Evolutionary conservation across 2,888 invertebrate genomes (phyloP).

Genomic region (Lottia gigantea): DNA sequence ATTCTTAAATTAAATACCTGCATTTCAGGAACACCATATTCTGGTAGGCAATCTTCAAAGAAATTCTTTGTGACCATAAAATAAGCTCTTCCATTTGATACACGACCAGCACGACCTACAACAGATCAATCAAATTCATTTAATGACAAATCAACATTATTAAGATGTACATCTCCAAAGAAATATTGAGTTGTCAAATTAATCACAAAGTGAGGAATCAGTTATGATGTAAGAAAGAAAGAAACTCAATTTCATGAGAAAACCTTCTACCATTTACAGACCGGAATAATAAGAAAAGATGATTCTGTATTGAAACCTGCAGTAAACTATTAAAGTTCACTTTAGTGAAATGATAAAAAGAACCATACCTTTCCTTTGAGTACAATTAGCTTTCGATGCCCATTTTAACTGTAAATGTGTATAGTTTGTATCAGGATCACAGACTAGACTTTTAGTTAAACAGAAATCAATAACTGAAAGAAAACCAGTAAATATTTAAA

Average conservation of each 20-base stretch:
- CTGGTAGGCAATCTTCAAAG: conserved; percentile 55
- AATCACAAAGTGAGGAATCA: too few species aligned
- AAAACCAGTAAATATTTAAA: conserved; percentile 11
- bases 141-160: too few species aligned
- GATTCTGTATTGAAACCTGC: too few species aligned
- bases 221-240: too few species aligned
- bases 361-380: conserved; percentile 76
- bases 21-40: conserved; percentile 69
- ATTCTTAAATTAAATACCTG: conserved; percentile 47
- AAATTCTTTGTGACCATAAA: conserved; percentile 70
- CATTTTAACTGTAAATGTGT: conserved; percentile 82
- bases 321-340: too few species aligned
- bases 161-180: too few species aligned
- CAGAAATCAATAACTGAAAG: conserved; percentile 89
- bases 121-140: background rate
- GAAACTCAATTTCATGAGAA: too few species aligned
- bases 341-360: too few species aligned
- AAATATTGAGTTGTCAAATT: too few species aligned
- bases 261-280: too few species aligned
- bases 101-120: conserved; percentile 89
- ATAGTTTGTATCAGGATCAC: conserved; percentile 83
- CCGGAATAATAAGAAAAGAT: too few species aligned
- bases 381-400: conserved; percentile 90
- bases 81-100: conserved; percentile 85
- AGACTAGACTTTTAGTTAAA: conserved; percentile 83